A percentile compares a stretch with the other conserved stretches of the same genome.
Conservation (phyloP, 64 coral and sea anemone genomes). For the Stylophora pistillata region DNA sequence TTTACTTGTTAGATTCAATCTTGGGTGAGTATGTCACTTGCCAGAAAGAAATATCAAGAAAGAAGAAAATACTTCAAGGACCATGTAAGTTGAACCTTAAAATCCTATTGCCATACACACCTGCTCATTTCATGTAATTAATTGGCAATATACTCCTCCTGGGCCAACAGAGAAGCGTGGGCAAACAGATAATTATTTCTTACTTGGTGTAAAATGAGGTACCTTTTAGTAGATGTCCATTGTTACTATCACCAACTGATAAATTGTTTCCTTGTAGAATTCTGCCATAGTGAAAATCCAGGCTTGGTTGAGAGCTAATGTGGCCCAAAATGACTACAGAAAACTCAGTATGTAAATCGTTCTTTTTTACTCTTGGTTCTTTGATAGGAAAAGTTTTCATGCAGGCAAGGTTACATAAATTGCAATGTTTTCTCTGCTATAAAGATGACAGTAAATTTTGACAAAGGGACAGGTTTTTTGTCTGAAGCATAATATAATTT, state of each 20-base stretch:
- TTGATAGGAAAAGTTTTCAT: too few relatives aligned
- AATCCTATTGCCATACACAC: too few relatives aligned
- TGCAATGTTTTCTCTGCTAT: too few relatives aligned
- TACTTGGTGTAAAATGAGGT: not conserved
- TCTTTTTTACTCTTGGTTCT: not conserved
- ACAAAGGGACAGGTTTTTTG: not conserved
- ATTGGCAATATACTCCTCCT: too few relatives aligned
- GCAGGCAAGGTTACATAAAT: too few relatives aligned
- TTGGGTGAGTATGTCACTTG: conserved; percentile 73
- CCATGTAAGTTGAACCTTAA: conserved; percentile 65
- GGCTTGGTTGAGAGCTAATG: conserved; percentile 88
- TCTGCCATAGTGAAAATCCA: conserved; percentile 96
- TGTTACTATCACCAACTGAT: not conserved
- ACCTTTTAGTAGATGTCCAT: not conserved
- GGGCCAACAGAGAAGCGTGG: too few relatives aligned
- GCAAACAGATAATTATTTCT: not conserved
- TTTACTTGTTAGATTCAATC: conserved; percentile 76
- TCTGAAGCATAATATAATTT: not conserved
- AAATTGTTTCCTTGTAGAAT: conserved; percentile 47
- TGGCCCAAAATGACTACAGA: conserved; percentile 93
- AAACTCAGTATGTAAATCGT: conserved; percentile 80
- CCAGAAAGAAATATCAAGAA: conserved; percentile 74
- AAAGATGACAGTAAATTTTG: too few relatives aligned
- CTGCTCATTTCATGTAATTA: too few relatives aligned
- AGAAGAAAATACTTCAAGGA: conserved; percentile 87